Evolutionary conservation across 2,113 vertebrate species (phyloP), one percentile per base, ranked within the genome.

Genomic region (Patagioenas fasciata): DNA sequence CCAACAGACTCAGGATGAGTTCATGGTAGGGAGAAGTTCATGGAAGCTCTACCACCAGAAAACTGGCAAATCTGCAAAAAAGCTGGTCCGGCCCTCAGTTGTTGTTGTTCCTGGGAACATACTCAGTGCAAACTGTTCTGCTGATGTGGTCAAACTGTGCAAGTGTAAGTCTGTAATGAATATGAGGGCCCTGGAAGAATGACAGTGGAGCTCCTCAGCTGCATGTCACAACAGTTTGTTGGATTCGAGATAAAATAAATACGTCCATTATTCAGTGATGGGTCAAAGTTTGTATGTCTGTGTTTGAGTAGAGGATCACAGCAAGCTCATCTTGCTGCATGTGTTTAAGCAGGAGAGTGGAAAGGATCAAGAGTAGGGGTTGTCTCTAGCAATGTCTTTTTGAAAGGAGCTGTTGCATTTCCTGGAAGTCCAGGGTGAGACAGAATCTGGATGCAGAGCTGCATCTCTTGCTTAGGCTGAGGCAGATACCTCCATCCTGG

Each of bases 81-180:
- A 32, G 1, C 2, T 16, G 5, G 0, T 29, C 38, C 32, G 56
- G 15, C 20, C 54, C 29, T 48, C 24, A 26, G 3, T 0, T 15
- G 14, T 40, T n/a, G 9, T 50, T 57, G 1, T 16, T 89, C 13
- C 29, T 67, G 36, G 31, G 19, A 88, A 26, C 40, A n/a, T 5
- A 8, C 8, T 67, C 4, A 15, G 1, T 60, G 36, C 38, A 58
- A 44, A 51, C 3, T 28, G 2, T 7, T 70, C 14, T 36, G 23
- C 50, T 77, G n/a, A 25, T 32, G 28, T 13, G 10, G 3, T 21
- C 42, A 73, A n/a, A 44, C 6, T 42, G 5, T 42, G 11, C 19
- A 38, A 60, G 14, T 7, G 0, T 38, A 26, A 66, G 3, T 13
- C 51, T 70, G 14, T 26, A 48, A 44, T 21, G n/a, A 51, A 26